These are phyloP conservation scores for Eolophus roseicapilla DNA, from an alignment of 2,113 vertebrate species.

Conservation along the genomic window DNA sequence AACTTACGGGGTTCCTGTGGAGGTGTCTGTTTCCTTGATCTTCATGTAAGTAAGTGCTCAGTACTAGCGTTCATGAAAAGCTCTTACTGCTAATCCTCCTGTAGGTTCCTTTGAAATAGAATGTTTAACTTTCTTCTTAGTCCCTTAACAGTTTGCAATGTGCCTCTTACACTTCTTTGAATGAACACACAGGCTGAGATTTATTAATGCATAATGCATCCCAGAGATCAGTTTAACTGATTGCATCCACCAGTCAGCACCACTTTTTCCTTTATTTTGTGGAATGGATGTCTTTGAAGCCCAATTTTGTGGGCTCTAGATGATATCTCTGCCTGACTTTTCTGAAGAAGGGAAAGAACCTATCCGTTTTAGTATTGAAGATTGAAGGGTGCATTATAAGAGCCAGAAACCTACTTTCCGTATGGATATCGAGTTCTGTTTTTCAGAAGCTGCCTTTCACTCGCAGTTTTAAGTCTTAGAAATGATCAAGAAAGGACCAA, in stretches of 20 bases:
- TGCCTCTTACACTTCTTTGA: neutral
- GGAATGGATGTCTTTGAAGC: neutral
- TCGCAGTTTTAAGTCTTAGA: neutral
- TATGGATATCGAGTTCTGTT: neutral
- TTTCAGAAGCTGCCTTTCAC: neutral
- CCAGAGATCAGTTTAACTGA: constrained; percentile 54
- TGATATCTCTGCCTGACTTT: neutral
- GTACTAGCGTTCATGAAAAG: neutral
- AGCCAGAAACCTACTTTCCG: neutral
- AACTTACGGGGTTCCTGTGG: neutral
- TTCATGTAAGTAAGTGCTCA: neutral
- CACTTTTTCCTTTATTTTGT: neutral
- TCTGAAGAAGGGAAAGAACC: neutral
- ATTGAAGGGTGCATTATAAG: neutral
- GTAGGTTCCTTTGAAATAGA: neutral
- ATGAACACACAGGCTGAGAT: constrained; percentile 35
- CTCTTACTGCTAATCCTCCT: neutral
- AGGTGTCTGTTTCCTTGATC: neutral
- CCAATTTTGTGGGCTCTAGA: neutral
- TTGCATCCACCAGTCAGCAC: constrained; percentile 22
- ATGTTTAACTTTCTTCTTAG: neutral
- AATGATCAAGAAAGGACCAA: neutral
- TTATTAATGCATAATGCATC: constrained; percentile 41
- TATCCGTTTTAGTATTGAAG: neutral
- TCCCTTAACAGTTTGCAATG: neutral